These are phyloP conservation scores for Triops cancriformis DNA, from an alignment of 1,140 invertebrate species.

Conservation along the genomic window DNA sequence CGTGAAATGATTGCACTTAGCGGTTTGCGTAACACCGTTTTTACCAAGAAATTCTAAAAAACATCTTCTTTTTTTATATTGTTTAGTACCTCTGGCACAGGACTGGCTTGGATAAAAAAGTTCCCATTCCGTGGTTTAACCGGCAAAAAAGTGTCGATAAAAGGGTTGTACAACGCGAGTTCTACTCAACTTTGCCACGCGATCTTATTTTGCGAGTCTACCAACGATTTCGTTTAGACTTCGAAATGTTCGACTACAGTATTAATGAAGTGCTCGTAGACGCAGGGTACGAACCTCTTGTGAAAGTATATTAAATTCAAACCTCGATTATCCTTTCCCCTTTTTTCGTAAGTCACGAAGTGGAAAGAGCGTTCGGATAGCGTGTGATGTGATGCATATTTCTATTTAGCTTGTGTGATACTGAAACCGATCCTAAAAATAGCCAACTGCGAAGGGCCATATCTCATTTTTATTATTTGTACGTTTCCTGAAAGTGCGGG, in stretches of 20 bases:
- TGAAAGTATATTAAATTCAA: neutral
- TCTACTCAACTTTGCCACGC: constrained; percentile 29
- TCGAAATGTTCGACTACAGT: constrained; percentile 35
- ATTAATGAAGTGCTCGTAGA: constrained; percentile 32
- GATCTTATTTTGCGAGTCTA: constrained; percentile 32
- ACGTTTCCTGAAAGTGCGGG: neutral
- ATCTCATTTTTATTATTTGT: neutral
- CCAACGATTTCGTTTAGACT: constrained; percentile 33
- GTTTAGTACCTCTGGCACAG: constrained; percentile 25
- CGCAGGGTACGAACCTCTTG: constrained; percentile 21
- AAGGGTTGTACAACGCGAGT: constrained; percentile 1
- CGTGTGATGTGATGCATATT: neutral
- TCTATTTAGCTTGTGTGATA: neutral
- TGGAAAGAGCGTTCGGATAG: neutral
- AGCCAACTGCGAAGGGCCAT: neutral
- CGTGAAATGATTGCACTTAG: neutral
- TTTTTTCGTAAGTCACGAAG: neutral
- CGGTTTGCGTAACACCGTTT: too few relatives aligned
- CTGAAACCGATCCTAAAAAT: neutral
- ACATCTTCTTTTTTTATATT: constrained; percentile 17
- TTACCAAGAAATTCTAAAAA: neutral
- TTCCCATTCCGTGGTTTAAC: constrained; percentile 28
- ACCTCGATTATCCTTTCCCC: too few relatives aligned
- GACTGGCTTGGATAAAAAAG: constrained; percentile 17
- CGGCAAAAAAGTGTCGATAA: neutral